Base-by-base conservation (phyloP, 2,888 invertebrate species). In the Oxytorus armatus region DNA sequence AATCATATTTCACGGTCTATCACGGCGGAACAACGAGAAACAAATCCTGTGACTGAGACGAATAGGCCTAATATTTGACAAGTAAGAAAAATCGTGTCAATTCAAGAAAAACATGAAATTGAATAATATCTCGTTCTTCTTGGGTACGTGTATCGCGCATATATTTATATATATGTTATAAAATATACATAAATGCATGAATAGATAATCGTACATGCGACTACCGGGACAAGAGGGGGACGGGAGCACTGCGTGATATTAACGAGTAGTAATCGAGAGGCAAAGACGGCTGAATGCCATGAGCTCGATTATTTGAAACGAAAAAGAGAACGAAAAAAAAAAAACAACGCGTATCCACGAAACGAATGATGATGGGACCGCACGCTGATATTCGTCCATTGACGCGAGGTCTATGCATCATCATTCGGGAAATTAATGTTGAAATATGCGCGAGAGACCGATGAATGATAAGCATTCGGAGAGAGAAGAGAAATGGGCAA, bases 341-440 rank as follows among this genome's bases (percentile, higher is more conserved):
- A 76, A 36, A 68, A 53, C 25, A 61, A 65, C 65, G 53, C 21
- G 70, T 57, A 70, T 63, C 23, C 36, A 57, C 42, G 47, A 79
- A 51, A 70, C 69, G 70, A 72, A 82, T 81, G 88, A 88, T 83
- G 89, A 89, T 84, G 89, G 87, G 86, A 82, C 83, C 78, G 69
- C 85, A 84, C 82, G 88, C 87, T 87, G 88, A 85, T 84, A 85
- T 69, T 77, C 78, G 79, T 83, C 84, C 85, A 84, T 76, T 86
- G 87, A 87, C 83, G 76, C 85, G 84, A n/a, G 65, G 73, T 80
- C 86, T 81, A 88, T 89, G 88, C 83, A 90, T 90, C 90, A 89
- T 88, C 89, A 87, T 90, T 85, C 74, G 83, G 78, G 84, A 87
- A 88, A 89, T 88, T 87, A 89, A 89, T 86, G 89, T 88, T 88